Evolutionary conservation across 2,113 vertebrate species (phyloP).

Genomic region (Pluvialis apricaria): DNA sequence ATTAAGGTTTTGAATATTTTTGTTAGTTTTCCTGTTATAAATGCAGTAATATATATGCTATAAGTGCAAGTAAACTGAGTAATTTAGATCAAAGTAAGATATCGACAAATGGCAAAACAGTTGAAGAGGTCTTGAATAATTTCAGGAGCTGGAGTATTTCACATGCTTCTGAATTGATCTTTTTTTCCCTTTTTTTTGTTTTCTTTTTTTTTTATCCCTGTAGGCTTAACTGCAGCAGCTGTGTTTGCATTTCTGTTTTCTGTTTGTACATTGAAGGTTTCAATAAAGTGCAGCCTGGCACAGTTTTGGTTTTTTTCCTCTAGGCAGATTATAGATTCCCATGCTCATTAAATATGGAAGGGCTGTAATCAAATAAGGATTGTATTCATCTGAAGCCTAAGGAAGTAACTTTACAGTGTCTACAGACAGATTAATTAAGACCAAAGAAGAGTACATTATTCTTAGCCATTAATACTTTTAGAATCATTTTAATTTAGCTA

Average conservation of each 20-base stretch:
- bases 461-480: background rate
- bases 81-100: background rate
- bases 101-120: background rate
- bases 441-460: background rate
- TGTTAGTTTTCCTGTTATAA: background rate
- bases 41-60: background rate
- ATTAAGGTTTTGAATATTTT: background rate
- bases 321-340: slow-evolving; percentile 47
- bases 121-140: slow-evolving; percentile 35
- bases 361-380: slow-evolving; percentile 17
- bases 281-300: slow-evolving; percentile 36
- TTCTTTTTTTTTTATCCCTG: background rate
- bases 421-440: slow-evolving; percentile 22
- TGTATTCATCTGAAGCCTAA: slow-evolving; percentile 33
- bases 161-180: slow-evolving; percentile 5
- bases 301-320: slow-evolving; percentile 5
- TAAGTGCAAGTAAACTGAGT: background rate
- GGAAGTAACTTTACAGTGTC: slow-evolving; percentile 11
- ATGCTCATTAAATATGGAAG: slow-evolving; percentile 59
- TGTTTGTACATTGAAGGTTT: slow-evolving; percentile 53
- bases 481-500: slow-evolving; percentile 13
- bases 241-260: slow-evolving; percentile 64
- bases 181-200: background rate
- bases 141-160: slow-evolving; percentile 22
- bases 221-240: slow-evolving; percentile 23